Evolutionary conservation across 1,140 invertebrate genomes (phyloP), one percentile per base, ranked within the genome.

Genomic region (Ditylenchus dipsaci): DNA sequence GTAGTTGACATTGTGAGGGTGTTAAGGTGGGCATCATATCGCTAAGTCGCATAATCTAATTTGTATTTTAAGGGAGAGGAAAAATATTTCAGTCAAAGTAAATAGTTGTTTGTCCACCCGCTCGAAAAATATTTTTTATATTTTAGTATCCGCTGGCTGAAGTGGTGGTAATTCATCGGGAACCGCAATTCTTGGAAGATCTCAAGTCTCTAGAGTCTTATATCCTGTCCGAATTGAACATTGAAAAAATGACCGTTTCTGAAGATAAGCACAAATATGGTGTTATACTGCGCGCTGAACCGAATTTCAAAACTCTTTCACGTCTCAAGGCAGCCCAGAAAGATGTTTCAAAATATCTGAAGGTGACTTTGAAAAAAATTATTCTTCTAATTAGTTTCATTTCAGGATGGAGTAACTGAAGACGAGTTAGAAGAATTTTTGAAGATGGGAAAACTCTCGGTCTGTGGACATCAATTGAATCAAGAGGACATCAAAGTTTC

Each of bases 1-100:
- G 90, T 97, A 9, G 92, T 99, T 73, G 94, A 97, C 83, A 83
- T 97, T 1, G 95, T 93, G 7, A 87, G 96, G 72, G 88, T 96
- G 11, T 85, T 97, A 57, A n/a, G n/a, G n/a, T n/a, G n/a, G n/a
- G n/a, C n/a, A n/a, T n/a, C n/a, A n/a, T n/a, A n/a, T n/a, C n/a
- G n/a, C n/a, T n/a, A n/a, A n/a, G n/a, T n/a, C n/a, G n/a, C n/a
- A n/a, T n/a, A n/a, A n/a, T n/a, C n/a, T n/a, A n/a, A n/a, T n/a
- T n/a, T n/a, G n/a, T n/a, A n/a, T n/a, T n/a, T n/a, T n/a, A n/a
- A 86, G 96, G 63, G 95, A 98, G 81, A 87, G 93, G 38, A 91
- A 92, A 83, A 95, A 91, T 0, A 87, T 97, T 65, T 94, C 95
- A 0, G 87, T 95, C 0, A 97, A 97, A 30, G 68, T 69, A 38